These are phyloP conservation scores for Neria commutata DNA, from an alignment of 2,888 invertebrate species.

Conservation along the genomic window DNA sequence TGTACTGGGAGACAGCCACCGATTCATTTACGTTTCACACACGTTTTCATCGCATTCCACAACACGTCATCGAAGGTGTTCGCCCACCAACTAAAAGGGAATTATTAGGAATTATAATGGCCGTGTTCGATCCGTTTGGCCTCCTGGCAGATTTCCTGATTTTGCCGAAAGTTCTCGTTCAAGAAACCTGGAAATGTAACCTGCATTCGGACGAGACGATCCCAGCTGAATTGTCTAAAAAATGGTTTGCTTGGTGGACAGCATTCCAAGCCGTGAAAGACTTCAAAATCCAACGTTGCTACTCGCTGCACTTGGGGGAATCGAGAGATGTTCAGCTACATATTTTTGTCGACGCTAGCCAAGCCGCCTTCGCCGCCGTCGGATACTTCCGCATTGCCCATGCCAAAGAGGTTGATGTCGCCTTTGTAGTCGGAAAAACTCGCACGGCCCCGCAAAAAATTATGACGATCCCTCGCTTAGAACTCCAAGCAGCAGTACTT, in stretches of 20 bases:
- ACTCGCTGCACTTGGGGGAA: neutral
- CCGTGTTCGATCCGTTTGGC: constrained; percentile 28
- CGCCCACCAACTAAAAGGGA: constrained; percentile 22
- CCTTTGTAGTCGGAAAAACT: constrained; percentile 17
- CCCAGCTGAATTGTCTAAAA: constrained; percentile 10
- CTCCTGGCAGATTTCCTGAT: constrained; percentile 34
- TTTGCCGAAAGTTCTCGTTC: constrained; percentile 15
- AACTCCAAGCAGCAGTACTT: constrained; percentile 23
- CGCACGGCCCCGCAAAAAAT: constrained; percentile 14
- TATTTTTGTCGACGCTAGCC: constrained; percentile 21
- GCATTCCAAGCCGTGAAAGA: constrained; percentile 12
- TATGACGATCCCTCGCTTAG: constrained; percentile 17
- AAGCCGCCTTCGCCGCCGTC: constrained; percentile 18
- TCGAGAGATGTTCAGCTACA: constrained; percentile 9
- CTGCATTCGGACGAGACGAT: constrained; percentile 19
- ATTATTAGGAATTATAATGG: constrained; percentile 15
- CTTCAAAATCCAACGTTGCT: constrained; percentile 9
- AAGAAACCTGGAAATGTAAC: constrained; percentile 17
- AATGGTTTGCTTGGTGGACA: constrained; percentile 18
- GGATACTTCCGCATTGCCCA: constrained; percentile 12
- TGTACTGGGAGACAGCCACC: constrained; percentile 25
- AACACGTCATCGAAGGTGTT: neutral
- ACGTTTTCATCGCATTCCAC: constrained; percentile 9
- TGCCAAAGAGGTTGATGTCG: constrained; percentile 6
- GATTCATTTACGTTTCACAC: constrained; percentile 26